These are phyloP conservation scores for Anarhynchus alexandrinus DNA, from an alignment of 2,113 vertebrate species.

Conservation along the genomic window DNA sequence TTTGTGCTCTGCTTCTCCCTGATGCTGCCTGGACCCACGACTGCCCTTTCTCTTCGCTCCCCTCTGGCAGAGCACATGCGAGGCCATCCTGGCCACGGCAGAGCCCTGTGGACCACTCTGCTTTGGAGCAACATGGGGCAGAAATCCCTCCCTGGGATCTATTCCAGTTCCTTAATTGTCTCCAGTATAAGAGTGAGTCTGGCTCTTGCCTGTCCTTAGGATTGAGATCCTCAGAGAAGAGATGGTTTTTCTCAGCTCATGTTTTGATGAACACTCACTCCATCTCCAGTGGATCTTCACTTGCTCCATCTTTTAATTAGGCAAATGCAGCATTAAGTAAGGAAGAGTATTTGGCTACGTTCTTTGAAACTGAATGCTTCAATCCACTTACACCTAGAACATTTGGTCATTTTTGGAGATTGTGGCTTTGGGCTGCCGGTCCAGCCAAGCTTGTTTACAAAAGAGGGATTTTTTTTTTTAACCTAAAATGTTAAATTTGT, in stretches of 20 bases:
- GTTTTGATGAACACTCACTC: neutral
- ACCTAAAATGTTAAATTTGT: neutral
- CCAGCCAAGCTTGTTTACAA: neutral
- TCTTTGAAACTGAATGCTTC: neutral
- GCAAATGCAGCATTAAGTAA: neutral
- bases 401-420: neutral
- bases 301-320: neutral
- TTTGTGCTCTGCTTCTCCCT: neutral
- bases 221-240: neutral
- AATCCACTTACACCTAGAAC: neutral
- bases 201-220: neutral
- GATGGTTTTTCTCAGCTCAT: neutral
- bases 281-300: neutral
- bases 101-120: neutral
- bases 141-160: neutral
- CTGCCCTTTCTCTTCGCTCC: neutral
- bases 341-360: neutral
- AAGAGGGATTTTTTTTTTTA: neutral
- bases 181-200: neutral
- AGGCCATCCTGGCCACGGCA: neutral
- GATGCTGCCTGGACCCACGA: neutral
- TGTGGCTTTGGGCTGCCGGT: neutral
- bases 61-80: fast-evolving
- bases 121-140: neutral
- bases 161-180: neutral